Evolutionary conservation across 2,113 vertebrate species (phyloP).

Genomic region (Lophochroa leadbeateri): DNA sequence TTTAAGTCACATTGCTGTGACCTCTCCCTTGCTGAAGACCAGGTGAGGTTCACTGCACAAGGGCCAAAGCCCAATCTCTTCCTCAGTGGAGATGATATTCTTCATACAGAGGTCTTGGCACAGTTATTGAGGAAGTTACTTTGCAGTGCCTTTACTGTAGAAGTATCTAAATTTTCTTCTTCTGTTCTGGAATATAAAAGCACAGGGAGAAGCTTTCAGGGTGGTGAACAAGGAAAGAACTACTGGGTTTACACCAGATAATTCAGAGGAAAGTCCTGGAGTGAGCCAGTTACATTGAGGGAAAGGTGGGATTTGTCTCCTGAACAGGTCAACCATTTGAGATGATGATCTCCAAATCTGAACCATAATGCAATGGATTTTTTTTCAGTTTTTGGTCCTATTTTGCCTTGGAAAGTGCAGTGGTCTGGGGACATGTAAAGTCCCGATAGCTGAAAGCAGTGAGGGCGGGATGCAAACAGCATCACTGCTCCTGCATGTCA

Average conservation of each 20-base stretch:
- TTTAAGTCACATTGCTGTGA: fast-evolving
- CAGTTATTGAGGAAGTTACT: not conserved
- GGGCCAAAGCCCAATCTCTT: not conserved
- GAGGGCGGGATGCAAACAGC: not conserved
- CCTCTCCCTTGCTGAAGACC: not conserved
- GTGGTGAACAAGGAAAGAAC: not conserved
- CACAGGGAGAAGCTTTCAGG: not conserved
- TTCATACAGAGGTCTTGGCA: not conserved
- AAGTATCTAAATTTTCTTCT: not conserved
- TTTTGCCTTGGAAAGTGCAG: not conserved
- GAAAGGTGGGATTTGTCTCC: not conserved
- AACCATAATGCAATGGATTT: not conserved
- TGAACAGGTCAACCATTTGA: not conserved
- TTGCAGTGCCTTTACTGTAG: not conserved
- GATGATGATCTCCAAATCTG: not conserved
- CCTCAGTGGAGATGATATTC: not conserved
- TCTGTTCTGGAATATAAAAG: not conserved
- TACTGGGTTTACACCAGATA: not conserved
- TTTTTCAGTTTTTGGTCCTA: not conserved
- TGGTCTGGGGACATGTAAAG: not conserved
- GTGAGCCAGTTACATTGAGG: not conserved
- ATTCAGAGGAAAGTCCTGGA: not conserved
- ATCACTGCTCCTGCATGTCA: not conserved
- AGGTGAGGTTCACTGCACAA: not conserved
- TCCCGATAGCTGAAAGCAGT: not conserved